Evolutionary conservation across 2,797 vertebrate genomes (phyloP), one percentile per base, ranked within the genome.

Genomic region (Thunnus albacares): DNA sequence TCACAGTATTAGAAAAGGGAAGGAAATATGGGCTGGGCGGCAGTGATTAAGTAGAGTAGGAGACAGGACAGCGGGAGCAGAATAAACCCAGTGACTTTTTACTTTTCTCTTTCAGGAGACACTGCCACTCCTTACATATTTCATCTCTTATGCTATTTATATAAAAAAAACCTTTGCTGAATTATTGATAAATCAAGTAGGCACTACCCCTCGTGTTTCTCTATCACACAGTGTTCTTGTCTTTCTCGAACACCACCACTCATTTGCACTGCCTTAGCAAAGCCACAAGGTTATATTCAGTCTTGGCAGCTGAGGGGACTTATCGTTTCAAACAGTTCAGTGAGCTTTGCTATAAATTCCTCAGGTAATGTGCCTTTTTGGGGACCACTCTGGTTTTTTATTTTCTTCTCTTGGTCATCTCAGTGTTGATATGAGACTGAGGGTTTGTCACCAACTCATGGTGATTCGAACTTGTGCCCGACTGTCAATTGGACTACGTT

Each of bases 131-230:
- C 53, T 76, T 88, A 63, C 79, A 88, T 89, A 84, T 89, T 90
- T 92, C 14, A 87, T 88, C 43, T 51, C 53, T 66, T 62, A 30
- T 0, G n/a, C 76, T 80, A 84, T 90, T 79, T 90, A 75, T 87
- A 86, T 69, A 63, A 68, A 75, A 67, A 75, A 83, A 73, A 71
- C 0, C 67, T 3, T 56, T 1, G 2, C 28, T 92, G 12, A 83
- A 92, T 89, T 85, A 89, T 90, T 81, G 56, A 91, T 85, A 52
- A 62, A 75, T 80, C 24, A 78, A 66, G 67, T 1, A 0, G 63
- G 72, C 2, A 0, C 7, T 1, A 17, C 60, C 33, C 43, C 82
- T 65, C 38, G 0, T 60, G 58, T 68, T 71, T 56, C 75, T 77
- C 73, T 10, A 57, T 82, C 65, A 59, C 51, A 68, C 45, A 33